phyloP scores from a whole-genome alignment of 2,888 invertebrate species.

The Cephus nigrinus region DNA sequence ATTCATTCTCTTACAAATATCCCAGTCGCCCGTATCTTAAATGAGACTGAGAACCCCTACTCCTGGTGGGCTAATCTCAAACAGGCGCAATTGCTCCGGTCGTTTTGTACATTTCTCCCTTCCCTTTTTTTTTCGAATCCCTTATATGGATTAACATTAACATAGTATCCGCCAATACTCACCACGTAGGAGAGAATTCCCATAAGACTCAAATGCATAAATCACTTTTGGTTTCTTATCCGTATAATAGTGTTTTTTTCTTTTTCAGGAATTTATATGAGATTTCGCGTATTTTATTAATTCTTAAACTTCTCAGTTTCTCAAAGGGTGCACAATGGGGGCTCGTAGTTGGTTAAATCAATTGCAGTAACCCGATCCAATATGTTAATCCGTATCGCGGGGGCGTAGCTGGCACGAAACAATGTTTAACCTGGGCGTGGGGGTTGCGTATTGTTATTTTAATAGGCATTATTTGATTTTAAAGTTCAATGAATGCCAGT shows the following conservation, averaged over 20 bases:
- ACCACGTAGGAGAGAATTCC: background rate
- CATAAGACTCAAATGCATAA: background rate
- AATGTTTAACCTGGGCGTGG: conserved; percentile 62
- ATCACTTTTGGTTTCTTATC: background rate
- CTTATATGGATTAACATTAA: background rate
- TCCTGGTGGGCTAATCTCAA: conserved; percentile 17
- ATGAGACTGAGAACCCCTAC: conserved; percentile 33
- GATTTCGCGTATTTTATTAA: background rate
- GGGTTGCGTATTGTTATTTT: conserved; percentile 64
- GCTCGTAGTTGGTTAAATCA: conserved; percentile 47
- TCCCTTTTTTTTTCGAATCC: background rate
- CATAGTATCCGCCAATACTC: background rate
- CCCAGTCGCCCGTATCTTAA: conserved; percentile 30
- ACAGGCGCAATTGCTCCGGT: background rate
- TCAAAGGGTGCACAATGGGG: background rate
- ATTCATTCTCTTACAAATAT: conserved; percentile 50
- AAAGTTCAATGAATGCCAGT: conserved; percentile 64
- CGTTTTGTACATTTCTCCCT: background rate
- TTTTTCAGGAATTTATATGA: background rate
- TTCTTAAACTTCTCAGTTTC: background rate
- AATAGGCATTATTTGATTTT: conserved; percentile 66
- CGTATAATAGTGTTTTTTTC: background rate
- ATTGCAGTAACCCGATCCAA: conserved; percentile 66
- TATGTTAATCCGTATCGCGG: conserved; percentile 56
- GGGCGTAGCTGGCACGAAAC: conserved; percentile 53